A percentile compares a stretch with the other conserved stretches of the same genome.
Conservation (phyloP, 2,113 vertebrate species). For the Fulica atra region DNA sequence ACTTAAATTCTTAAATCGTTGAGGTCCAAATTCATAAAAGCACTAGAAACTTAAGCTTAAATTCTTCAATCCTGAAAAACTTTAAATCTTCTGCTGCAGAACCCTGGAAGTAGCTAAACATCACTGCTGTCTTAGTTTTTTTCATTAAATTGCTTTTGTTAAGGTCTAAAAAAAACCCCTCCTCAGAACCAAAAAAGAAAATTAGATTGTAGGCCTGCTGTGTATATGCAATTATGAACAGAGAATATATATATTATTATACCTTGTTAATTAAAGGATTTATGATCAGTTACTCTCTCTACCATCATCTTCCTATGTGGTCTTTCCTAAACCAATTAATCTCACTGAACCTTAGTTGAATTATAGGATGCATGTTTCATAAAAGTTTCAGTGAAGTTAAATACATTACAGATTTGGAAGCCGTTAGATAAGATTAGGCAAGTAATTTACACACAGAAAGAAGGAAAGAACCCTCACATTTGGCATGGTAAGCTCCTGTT, state of each 20-base stretch:
- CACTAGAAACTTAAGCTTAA: background rate
- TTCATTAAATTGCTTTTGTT: background rate
- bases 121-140: background rate
- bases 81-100: background rate
- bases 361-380: background rate
- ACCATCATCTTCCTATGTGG: slow-evolving; percentile 36
- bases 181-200: background rate
- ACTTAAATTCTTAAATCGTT: background rate
- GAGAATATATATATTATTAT: slow-evolving; percentile 40
- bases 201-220: background rate
- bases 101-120: background rate
- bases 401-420: background rate
- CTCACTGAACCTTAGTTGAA: slow-evolving; percentile 28
- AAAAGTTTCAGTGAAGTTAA: slow-evolving; percentile 38
- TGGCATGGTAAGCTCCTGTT: background rate
- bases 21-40: background rate
- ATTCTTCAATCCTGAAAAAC: background rate
- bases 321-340: slow-evolving; percentile 54
- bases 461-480: background rate
- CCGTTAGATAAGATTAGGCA: background rate
- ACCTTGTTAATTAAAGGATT: slow-evolving; percentile 50
- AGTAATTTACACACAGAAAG: background rate
- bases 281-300: background rate
- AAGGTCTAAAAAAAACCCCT: background rate
- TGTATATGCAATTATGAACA: slow-evolving; percentile 15